Evolutionary conservation across 2,888 invertebrate species (phyloP), one percentile per base, ranked within the genome.

Genomic region (Malachius bipustulatus): DNA sequence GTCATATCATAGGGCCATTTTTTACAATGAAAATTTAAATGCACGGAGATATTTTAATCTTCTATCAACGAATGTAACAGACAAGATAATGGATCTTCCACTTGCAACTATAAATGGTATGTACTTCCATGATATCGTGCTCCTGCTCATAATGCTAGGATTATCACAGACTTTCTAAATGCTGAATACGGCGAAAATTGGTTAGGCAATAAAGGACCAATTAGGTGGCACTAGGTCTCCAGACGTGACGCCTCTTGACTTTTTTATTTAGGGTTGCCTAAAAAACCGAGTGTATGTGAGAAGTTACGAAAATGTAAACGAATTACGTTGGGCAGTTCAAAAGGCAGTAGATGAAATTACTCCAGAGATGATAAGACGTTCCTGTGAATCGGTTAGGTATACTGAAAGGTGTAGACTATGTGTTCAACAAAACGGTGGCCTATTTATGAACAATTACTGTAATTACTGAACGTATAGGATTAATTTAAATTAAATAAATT

Each of bases 341-440:
- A n/a, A n/a, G n/a, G 24, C 24, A 19, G n/a, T 19, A 19, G n/a
- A 19, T 19, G n/a, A 19, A 19, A 6, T n/a, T 19, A 19, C n/a
- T 19, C 24, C 24, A 19, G 6, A 19, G 24, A 19, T 19, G n/a
- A 19, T 19, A 19, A 19, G 24, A 19, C 24, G 24, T 19, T 19
- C 24, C 24, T 19, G 24, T 19, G 24, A 19, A 19, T 19, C 24
- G 24, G 24, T 19, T 19, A n/a, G n/a, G n/a, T n/a, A n/a, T n/a
- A 19, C 24, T 19, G 24, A n/a, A 19, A 19, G 6, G 24, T 19
- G 24, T 19, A 19, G 24, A n/a, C n/a, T n/a, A n/a, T n/a, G n/a
- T n/a, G n/a, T n/a, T n/a, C n/a, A n/a, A n/a, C n/a, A n/a, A n/a
- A n/a, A n/a, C n/a, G n/a, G n/a, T n/a, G n/a, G n/a, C n/a, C n/a